Evolutionary conservation across 2,888 invertebrate genomes (phyloP).

Genomic region (Syrphus vitripennis): DNA sequence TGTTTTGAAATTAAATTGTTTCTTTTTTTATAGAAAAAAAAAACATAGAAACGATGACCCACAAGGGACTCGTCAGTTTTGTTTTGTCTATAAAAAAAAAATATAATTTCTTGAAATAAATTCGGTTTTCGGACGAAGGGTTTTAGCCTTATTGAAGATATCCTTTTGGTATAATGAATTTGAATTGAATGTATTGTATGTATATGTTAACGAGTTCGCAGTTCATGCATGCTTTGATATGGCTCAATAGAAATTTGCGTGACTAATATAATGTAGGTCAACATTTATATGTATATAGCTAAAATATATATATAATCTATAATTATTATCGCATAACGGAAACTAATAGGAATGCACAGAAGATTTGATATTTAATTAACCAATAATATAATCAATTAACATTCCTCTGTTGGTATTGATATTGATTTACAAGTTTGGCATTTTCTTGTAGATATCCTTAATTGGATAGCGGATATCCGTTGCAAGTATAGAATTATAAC

Average conservation of each 20-base stretch:
- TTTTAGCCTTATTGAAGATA: too few relatives aligned
- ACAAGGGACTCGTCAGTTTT: not conserved
- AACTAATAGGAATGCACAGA: slow-evolving; percentile 19
- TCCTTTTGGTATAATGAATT: not conserved
- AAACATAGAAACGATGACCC: not conserved
- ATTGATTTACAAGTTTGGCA: slow-evolving; percentile 51
- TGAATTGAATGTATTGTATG: slow-evolving; percentile 5
- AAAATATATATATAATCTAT: not conserved
- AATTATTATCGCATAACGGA: slow-evolving; percentile 22
- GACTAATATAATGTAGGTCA: slow-evolving; percentile 26
- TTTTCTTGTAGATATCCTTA: not conserved
- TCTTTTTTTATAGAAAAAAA: not conserved
- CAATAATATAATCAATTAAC: slow-evolving; percentile 52
- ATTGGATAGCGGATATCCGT: slow-evolving; percentile 35
- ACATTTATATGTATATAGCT: not conserved
- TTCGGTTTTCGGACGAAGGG: not conserved
- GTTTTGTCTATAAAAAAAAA: not conserved
- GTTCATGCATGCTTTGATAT: not conserved
- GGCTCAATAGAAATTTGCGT: slow-evolving; percentile 23
- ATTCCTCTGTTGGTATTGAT: slow-evolving; percentile 12
- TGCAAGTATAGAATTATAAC: not conserved
- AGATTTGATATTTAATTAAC: slow-evolving; percentile 58
- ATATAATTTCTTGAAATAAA: not conserved
- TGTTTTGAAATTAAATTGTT: slow-evolving; percentile 13
- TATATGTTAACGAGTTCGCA: not conserved